A percentile compares a stretch with the other conserved stretches of the same genome.
Evolutionary conservation across 2,888 invertebrate genomes (phyloP).

Genomic region (Neocrepidodera transversa): DNA sequence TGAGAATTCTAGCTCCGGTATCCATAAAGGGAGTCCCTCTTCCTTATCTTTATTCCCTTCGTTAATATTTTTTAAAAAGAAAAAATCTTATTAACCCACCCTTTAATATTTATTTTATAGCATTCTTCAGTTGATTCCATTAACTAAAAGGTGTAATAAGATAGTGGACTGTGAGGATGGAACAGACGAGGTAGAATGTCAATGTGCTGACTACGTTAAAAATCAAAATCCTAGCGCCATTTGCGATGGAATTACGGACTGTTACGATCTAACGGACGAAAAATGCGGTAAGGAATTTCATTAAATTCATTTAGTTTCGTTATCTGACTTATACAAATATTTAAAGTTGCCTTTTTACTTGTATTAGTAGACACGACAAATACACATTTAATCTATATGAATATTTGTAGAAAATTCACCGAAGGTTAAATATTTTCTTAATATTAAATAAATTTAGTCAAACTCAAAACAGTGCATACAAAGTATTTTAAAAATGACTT

Average conservation of each 20-base stretch:
- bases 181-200: conserved; percentile 77
- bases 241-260: conserved; percentile 79
- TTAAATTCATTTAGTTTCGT: neutral
- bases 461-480: too few species aligned
- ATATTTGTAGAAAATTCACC: too few species aligned
- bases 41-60: too few species aligned
- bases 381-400: too few species aligned
- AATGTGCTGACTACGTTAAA: conserved; percentile 73
- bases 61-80: too few species aligned
- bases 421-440: too few species aligned
- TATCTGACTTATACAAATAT: neutral
- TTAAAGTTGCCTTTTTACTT: neutral
- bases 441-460: too few species aligned
- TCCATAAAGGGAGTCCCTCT: too few species aligned
- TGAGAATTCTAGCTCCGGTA: too few species aligned
- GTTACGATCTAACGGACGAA: conserved; percentile 79
- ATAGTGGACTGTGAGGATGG: conserved; percentile 82
- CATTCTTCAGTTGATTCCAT: conserved; percentile 70
- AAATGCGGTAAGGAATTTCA: conserved; percentile 68
- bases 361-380: neutral
- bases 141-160: conserved; percentile 70
- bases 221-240: conserved; percentile 65
- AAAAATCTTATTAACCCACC: too few species aligned
- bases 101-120: conserved; percentile 63
- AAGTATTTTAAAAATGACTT: too few species aligned